phyloP scores from a whole-genome alignment of 2,797 vertebrate genomes.

The Cynopterus sphinx region DNA sequence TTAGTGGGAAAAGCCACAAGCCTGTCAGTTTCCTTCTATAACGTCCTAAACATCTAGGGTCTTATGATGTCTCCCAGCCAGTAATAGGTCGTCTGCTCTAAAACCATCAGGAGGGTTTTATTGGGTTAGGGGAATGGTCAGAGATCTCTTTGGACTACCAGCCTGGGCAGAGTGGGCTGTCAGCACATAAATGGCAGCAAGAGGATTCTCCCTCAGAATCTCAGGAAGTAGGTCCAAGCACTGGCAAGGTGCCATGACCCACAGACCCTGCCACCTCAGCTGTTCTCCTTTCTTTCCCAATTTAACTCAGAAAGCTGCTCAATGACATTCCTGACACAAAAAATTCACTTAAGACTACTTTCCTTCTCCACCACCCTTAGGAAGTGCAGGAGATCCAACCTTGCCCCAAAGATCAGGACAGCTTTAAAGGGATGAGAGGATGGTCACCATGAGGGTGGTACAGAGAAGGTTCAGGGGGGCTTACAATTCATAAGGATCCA shows the following conservation, averaged over 20 bases:
- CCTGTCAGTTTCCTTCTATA: background rate
- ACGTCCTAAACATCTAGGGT: background rate
- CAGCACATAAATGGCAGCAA: accelerated
- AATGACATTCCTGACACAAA: background rate
- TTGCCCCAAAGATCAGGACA: background rate
- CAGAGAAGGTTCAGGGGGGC: background rate
- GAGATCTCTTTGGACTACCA: background rate
- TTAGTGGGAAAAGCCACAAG: background rate
- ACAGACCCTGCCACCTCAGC: background rate
- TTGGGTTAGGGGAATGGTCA: background rate
- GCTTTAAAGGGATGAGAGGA: background rate
- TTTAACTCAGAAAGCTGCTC: background rate
- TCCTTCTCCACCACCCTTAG: background rate
- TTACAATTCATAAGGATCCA: background rate
- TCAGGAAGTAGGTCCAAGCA: background rate
- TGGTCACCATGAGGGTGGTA: background rate
- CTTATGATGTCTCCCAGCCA: background rate
- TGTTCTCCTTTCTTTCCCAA: background rate
- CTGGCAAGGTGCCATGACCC: too few species aligned
- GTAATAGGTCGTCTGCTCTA: background rate
- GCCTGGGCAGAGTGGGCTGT: background rate
- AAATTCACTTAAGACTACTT: background rate
- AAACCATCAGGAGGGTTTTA: background rate
- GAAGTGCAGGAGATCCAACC: background rate
- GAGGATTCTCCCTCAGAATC: background rate